Evolutionary conservation across 2,797 vertebrate species (phyloP), one percentile per base, ranked within the genome.

Genomic region (Cynodonichthys magdalenae): DNA sequence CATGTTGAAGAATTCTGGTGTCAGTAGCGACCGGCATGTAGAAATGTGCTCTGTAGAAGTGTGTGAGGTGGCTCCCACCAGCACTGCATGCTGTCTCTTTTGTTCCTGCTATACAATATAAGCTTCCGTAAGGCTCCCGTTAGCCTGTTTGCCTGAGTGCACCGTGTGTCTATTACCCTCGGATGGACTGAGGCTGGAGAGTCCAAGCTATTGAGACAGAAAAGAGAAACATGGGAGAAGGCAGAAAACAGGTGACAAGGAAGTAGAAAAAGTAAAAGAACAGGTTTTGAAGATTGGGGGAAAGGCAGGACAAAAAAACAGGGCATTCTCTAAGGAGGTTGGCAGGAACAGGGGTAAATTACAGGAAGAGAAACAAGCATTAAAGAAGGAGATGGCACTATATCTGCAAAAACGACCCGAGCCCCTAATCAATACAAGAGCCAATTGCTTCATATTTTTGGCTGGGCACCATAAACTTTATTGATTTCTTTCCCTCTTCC

Each of bases 1-100:
- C 93, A 90, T 83, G 66, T 83, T 87, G 91, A 89, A 90, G 89
- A 89, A 92, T 89, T 90, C 86, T 76, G 77, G 86, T 91, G 91
- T 93, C 91, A 85, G 86, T 77, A 76, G 86, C 55, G 18, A 77
- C 77, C 69, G 18, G 64, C 62, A 52, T 66, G 75, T 49, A 81
- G 78, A 86, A 86, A 83, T 79, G 75, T 53, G 74, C 68, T 12
- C 70, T 9, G 69, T 80, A 24, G 79, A 47, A 74, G 55, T 65
- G 66, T 64, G 76, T 55, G 80, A 58, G 80, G 76, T 64, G 75
- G 69, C 79, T 88, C 75, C 76, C 83, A 74, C 60, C 77, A 86
- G 79, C 78, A 55, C 65, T 67, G 82, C 69, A 66, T 44, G 62
- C 47, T 28, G 42, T 59, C 74, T 84, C 76, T 84, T 89, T 88